Evolutionary conservation across 2,888 invertebrate species (phyloP), one percentile per base, ranked within the genome.

Genomic region (Anthophora plumipes): DNA sequence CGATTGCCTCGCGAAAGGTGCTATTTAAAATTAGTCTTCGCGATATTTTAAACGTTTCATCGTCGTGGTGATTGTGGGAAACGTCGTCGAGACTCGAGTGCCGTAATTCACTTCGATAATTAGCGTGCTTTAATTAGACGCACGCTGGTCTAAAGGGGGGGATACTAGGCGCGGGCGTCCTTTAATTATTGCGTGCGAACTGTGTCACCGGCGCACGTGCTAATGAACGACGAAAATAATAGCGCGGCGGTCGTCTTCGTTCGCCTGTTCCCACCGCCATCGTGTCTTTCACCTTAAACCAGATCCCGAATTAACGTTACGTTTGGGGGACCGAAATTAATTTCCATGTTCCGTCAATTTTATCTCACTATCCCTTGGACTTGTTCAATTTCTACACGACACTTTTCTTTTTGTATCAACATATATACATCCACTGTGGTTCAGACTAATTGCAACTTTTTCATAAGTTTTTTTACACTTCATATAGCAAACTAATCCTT

Each of bases 171-270:
- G 31, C 31, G 31, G 50, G 54, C 48, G 69, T 59, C 82, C 83
- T 86, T 87, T 86, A 86, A 87, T 87, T 86, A 87, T 86, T 85
- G 76, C 76, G 75, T 82, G 77, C 75, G 80, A 86, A 84, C 74
- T 85, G 72, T 87, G 88, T 87, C 85, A 84, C 43, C 63, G 77
- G 77, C 57, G 69, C 77, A 39, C 73, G 76, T 85, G 67, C 64
- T 84, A 86, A 86, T 83, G 83, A 86, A 83, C 77, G 83, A 71
- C 85, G 87, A 87, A 86, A 85, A 85, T 87, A 85, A 86, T 66
- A 64, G 79, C 55, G 43, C 25, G 59, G 31, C 52, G 63, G 43
- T 41, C 57, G 60, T 74, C 78, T 73, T 60, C 72, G 46, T 60
- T 64, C 75, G 60, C 77, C 20, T 63, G 57, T 61, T 66, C 41